Conservation (phyloP, 1,140 invertebrate genomes). For the Pseudoatta argentina region DNA sequence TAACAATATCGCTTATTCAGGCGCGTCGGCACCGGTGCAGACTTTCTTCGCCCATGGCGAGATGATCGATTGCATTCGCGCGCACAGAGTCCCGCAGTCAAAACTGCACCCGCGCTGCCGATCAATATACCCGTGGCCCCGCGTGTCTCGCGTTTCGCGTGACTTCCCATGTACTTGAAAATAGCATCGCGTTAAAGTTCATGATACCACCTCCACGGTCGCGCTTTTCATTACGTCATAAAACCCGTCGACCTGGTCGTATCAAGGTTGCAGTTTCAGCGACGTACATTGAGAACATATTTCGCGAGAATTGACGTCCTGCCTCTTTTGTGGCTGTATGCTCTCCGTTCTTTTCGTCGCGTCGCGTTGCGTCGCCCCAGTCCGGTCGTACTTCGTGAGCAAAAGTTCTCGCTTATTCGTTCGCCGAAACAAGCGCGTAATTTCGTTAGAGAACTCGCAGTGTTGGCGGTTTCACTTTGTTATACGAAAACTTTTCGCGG, state of each 20-base stretch:
- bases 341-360: slow-evolving; percentile 35
- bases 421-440: slow-evolving; percentile 64
- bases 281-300: neutral
- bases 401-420: slow-evolving; percentile 68
- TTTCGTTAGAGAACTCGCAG: slow-evolving; percentile 59
- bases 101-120: slow-evolving; percentile 44
- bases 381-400: neutral
- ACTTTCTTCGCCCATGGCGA: slow-evolving; percentile 57
- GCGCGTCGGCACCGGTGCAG: slow-evolving; percentile 57
- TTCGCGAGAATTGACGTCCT: slow-evolving; percentile 14
- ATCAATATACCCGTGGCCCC: slow-evolving; percentile 49
- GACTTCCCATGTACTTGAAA: slow-evolving; percentile 32
- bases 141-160: slow-evolving; percentile 24
- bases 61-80: slow-evolving; percentile 65
- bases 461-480: slow-evolving; percentile 53
- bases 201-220: neutral
- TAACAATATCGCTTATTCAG: slow-evolving; percentile 67
- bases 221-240: slow-evolving; percentile 35
- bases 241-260: neutral
- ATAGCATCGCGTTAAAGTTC: slow-evolving; percentile 2
- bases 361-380: neutral
- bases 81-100: slow-evolving; percentile 46
- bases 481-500: slow-evolving; percentile 71
- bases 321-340: neutral
- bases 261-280: slow-evolving; percentile 20